Base-by-base conservation (phyloP, 2,888 invertebrate species). In the Plebejus melissa region DNA sequence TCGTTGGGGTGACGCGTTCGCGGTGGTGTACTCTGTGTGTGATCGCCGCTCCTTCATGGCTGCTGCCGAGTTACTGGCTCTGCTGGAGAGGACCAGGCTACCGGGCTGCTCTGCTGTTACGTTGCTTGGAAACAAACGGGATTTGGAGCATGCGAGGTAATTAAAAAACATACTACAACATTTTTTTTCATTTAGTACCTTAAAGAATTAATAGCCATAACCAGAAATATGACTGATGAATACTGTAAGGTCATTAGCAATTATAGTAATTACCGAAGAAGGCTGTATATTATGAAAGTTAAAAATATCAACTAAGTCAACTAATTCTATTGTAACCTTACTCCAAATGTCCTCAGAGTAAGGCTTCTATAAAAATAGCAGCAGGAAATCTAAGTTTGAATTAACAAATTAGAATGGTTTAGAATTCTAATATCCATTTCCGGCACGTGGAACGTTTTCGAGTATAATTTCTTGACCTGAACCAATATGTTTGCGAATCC, bases 1-100 rank as follows among this genome's bases (percentile, higher is more conserved):
- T 78, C 94, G 96, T 82, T 97, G 97, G 97, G 97, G 97, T 46
- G 97, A 97, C 83, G 97, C 97, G 0, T 97, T 97, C 86, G 96
- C 97, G 50, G 95, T 97, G 79, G 97, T 97, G 74, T 97, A 97
- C 90, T 96, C 96, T 70, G 96, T 97, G 70, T 96, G 96, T 84
- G 96, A 96, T 84, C 94, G 96, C 79, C 94, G 95, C 76, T 96
- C 96, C 81, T 97, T 97, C 87, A 91, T 95, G 82, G 96, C 96
- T 81, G 97, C 97, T 1, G 95, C 95, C 65, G 96, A 96, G 81
- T 94, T 96, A 38, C 88, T 97, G 80, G 96, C 96, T 75, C 94
- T 96, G 80, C 90, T 97, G 81, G 95, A 96, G 79, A 94, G 96
- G 83, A 94, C 96, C 71, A 95, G 97, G 82, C 90, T 97, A 78